phyloP scores from a whole-genome alignment of 1,140 invertebrate species.

The Chironomus tepperi region DNA sequence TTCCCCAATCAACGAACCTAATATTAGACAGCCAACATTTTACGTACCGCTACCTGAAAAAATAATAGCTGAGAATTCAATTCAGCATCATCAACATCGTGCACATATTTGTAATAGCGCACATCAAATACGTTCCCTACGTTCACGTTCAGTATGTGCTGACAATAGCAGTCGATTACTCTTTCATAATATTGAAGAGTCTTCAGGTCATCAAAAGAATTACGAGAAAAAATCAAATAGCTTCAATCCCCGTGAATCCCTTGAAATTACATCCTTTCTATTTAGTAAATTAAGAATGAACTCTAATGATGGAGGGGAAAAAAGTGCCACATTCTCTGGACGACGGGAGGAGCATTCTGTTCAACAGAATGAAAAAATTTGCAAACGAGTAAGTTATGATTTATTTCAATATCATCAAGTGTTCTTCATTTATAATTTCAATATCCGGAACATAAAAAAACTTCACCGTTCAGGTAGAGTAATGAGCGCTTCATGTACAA shows the following conservation, averaged over 20 bases:
- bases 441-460: no score
- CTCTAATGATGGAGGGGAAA: neutral
- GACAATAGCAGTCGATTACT: neutral
- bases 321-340: neutral
- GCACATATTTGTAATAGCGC: neutral
- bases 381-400: neutral
- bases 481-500: no score
- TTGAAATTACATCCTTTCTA: neutral
- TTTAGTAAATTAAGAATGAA: neutral
- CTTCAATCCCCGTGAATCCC: slow-evolving; percentile 5
- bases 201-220: neutral
- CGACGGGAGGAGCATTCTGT: neutral
- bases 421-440: no score
- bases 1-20: neutral
- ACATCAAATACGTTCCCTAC: neutral
- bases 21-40: slow-evolving; percentile 1
- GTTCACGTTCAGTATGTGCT: slow-evolving; percentile 10
- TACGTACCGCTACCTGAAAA: slow-evolving; percentile 5
- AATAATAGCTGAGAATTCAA: neutral
- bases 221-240: neutral
- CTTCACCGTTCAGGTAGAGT: no score
- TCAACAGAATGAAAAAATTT: neutral
- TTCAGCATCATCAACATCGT: neutral
- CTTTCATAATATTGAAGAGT: neutral
- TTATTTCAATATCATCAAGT: neutral